These are phyloP conservation scores for Perca schrenkii DNA, from an alignment of 2,113 vertebrate genomes.

Conservation along the genomic window DNA sequence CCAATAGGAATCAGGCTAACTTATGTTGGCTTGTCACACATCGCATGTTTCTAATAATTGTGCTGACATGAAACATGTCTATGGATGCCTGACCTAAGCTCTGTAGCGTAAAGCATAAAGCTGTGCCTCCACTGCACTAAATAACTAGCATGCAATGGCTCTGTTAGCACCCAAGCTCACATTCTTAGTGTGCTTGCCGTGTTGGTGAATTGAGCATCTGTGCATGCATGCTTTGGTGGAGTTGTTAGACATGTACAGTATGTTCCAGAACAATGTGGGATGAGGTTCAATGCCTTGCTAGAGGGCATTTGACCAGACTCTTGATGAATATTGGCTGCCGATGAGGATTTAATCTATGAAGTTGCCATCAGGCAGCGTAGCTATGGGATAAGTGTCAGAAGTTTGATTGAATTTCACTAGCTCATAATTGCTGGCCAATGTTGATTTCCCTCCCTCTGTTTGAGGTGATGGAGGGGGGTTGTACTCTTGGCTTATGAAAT, in stretches of 20 bases:
- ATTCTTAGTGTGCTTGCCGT: background rate
- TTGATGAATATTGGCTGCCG: slow-evolving; percentile 20
- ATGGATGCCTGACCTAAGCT: slow-evolving; percentile 12
- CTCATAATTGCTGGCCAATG: slow-evolving; percentile 36
- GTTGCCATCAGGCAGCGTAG: slow-evolving; percentile 2
- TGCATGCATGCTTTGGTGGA: background rate
- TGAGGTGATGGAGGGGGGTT: background rate
- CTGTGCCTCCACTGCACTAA: slow-evolving; percentile 27
- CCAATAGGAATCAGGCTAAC: slow-evolving; percentile 17
- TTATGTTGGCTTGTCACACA: slow-evolving; percentile 25
- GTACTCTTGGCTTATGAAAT: background rate
- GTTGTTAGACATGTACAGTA: background rate
- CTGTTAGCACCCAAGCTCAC: background rate
- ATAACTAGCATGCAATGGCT: slow-evolving; percentile 27
- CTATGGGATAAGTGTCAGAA: slow-evolving; percentile 25
- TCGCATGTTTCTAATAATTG: slow-evolving; percentile 30
- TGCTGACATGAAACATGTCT: slow-evolving; percentile 30
- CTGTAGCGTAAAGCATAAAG: slow-evolving; percentile 13
- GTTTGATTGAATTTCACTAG: slow-evolving; percentile 43
- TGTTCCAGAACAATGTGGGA: background rate
- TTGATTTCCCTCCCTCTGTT: slow-evolving; percentile 10
- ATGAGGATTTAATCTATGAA: slow-evolving; percentile 3
- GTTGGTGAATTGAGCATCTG: background rate
- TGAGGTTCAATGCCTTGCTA: background rate
- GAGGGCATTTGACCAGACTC: slow-evolving; percentile 10